A percentile compares a stretch with the other conserved stretches of the same genome.
These are phyloP conservation scores for Tuberolachnus salignus DNA, from an alignment of 2,888 invertebrate genomes.

Conservation along the genomic window DNA sequence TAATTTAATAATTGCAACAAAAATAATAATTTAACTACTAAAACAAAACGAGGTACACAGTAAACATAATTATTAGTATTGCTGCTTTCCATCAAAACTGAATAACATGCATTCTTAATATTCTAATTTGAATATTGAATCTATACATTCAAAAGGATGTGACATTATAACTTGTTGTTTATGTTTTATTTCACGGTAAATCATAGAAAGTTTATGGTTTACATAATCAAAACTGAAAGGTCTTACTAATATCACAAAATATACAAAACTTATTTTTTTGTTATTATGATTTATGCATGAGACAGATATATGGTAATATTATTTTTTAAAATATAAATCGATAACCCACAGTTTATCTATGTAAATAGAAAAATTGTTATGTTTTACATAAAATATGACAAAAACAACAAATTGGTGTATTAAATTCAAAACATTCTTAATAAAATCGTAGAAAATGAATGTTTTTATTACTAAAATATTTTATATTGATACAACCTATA, in stretches of 20 bases:
- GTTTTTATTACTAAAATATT: background rate
- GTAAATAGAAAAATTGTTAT: background rate
- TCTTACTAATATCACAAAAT: background rate
- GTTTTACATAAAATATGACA: conserved; percentile 18
- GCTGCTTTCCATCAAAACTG: conserved; percentile 6
- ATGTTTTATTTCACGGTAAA: conserved; percentile 3
- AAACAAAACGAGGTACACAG: conserved; percentile 19
- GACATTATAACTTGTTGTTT: conserved; percentile 5
- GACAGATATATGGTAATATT: too few relatives aligned
- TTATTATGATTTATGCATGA: too few relatives aligned
- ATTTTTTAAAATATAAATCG: background rate
- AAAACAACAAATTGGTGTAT: conserved; percentile 4
- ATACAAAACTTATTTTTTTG: too few relatives aligned
- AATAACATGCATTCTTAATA: conserved; percentile 47
- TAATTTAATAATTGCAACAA: conserved; percentile 28
- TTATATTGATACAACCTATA: conserved; percentile 15
- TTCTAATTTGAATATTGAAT: conserved; percentile 37
- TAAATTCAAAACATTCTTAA: background rate
- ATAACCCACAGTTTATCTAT: background rate
- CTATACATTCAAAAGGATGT: conserved; percentile 30
- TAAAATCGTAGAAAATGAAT: conserved; percentile 19
- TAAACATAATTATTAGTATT: conserved; percentile 35
- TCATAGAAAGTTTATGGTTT: background rate
- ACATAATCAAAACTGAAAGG: background rate
- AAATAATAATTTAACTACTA: conserved; percentile 36